Percentiles rank a stretch among this genome's conserved stretches.
Evolutionary conservation across 1,140 invertebrate genomes (phyloP).

Genomic region (Cheumatopsyche charites): DNA sequence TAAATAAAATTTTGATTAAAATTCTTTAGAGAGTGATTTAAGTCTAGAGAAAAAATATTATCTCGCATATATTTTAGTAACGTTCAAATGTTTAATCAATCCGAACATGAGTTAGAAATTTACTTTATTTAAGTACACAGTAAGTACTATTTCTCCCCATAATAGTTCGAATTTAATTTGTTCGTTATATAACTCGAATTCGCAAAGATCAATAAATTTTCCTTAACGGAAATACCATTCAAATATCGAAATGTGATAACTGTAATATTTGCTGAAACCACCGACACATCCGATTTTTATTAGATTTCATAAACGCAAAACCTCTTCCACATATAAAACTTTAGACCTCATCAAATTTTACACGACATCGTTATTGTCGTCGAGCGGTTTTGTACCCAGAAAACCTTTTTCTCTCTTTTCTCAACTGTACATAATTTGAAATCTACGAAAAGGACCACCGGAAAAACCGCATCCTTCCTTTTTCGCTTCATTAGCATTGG

Average conservation of each 20-base stretch:
- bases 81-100: too few relatives aligned
- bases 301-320: constrained; percentile 9
- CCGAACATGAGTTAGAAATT: too few relatives aligned
- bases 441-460: background rate
- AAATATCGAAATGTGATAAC: background rate
- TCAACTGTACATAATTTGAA: background rate
- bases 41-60: background rate
- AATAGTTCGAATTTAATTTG: too few relatives aligned
- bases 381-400: background rate
- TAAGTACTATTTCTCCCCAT: too few relatives aligned
- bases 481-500: constrained; percentile 7
- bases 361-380: background rate
- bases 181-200: too few relatives aligned
- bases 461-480: constrained; percentile 1
- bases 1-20: constrained; percentile 1
- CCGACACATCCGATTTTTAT: background rate
- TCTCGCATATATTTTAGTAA: background rate
- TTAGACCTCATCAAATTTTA: constrained; percentile 3
- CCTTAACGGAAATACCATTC: too few relatives aligned
- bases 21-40: background rate
- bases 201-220: too few relatives aligned
- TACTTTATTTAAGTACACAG: too few relatives aligned
- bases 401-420: background rate
- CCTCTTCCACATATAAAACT: background rate
- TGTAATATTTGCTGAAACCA: background rate